Evolutionary conservation across 2,797 vertebrate species (phyloP), one percentile per base, ranked within the genome.

Genomic region (Aldrovandia affinis): DNA sequence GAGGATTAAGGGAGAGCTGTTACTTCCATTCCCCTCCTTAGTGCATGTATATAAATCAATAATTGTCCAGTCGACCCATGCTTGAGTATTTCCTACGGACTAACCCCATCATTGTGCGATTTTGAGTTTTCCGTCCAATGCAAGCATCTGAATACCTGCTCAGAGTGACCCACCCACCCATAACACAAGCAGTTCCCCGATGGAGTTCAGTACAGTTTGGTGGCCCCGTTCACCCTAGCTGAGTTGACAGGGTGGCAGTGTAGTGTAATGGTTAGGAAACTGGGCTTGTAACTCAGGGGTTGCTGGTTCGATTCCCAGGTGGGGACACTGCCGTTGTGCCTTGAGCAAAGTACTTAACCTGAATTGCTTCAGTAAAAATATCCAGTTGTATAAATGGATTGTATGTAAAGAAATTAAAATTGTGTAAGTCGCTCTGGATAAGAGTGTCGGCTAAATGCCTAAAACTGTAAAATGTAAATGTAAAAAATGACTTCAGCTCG

Each of bases 401-500:
- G n/a, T n/a, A n/a, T n/a, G n/a, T n/a, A n/a, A n/a, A n/a, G n/a
- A n/a, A n/a, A n/a, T n/a, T n/a, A n/a, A n/a, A n/a, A n/a, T n/a
- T n/a, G n/a, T n/a, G n/a, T n/a, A n/a, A n/a, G n/a, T n/a, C n/a
- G n/a, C n/a, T n/a, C n/a, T n/a, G n/a, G n/a, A n/a, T n/a, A n/a
- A n/a, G n/a, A n/a, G n/a, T n/a, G n/a, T n/a, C n/a, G n/a, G n/a
- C n/a, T n/a, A n/a, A n/a, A n/a, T n/a, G n/a, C n/a, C n/a, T n/a
- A n/a, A n/a, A n/a, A n/a, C n/a, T n/a, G n/a, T n/a, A n/a, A n/a
- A n/a, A n/a, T n/a, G n/a, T n/a, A n/a, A n/a, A n/a, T n/a, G n/a
- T n/a, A n/a, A n/a, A n/a, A n/a, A n/a, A n/a, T n/a, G n/a, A 57
- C 78, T 85, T 80, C 83, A 81, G 85, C 75, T 47, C 50, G 33